Evolutionary conservation across 1,140 invertebrate genomes (phyloP).

Genomic region (Drosophila ananassae): DNA sequence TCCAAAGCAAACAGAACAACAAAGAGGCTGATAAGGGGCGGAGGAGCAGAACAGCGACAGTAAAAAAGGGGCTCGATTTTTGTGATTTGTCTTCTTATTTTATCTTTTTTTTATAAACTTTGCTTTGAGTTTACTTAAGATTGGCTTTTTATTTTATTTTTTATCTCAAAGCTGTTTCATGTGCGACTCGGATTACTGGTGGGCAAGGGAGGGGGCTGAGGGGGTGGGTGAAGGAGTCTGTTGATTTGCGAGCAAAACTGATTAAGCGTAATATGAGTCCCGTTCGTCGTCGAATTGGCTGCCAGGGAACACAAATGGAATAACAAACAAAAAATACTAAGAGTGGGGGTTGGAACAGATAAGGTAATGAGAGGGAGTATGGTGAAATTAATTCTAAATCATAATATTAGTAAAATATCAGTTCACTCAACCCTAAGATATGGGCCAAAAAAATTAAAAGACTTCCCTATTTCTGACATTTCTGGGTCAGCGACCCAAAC

Average conservation of each 20-base stretch:
- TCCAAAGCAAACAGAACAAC: constrained; percentile 12
- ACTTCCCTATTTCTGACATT: constrained; percentile 80
- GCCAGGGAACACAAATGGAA: constrained; percentile 18
- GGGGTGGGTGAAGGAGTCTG: constrained; percentile 1
- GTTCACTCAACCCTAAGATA: not conserved
- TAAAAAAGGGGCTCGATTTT: constrained; percentile 73
- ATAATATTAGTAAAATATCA: not conserved
- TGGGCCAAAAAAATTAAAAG: constrained; percentile 57
- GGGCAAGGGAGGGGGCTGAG: not conserved
- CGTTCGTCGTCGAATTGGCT: constrained; percentile 39
- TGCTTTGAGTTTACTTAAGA: constrained; percentile 31
- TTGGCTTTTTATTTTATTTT: constrained; percentile 33
- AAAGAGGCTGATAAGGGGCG: not conserved
- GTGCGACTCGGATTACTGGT: constrained; percentile 65
- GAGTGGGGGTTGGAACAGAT: not conserved
- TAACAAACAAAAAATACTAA: constrained; percentile 14
- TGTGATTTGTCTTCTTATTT: constrained; percentile 56
- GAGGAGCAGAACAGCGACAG: constrained; percentile 14
- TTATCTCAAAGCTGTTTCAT: constrained; percentile 44
- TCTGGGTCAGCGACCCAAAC: constrained; percentile 83
- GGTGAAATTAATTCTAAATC: not conserved
- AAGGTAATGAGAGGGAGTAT: not conserved
- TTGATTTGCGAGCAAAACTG: constrained; percentile 44
- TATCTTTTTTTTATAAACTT: constrained; percentile 38
- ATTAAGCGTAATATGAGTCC: constrained; percentile 73